Conservation (phyloP, 2,113 vertebrate genomes). For the Plotosus lineatus region DNA sequence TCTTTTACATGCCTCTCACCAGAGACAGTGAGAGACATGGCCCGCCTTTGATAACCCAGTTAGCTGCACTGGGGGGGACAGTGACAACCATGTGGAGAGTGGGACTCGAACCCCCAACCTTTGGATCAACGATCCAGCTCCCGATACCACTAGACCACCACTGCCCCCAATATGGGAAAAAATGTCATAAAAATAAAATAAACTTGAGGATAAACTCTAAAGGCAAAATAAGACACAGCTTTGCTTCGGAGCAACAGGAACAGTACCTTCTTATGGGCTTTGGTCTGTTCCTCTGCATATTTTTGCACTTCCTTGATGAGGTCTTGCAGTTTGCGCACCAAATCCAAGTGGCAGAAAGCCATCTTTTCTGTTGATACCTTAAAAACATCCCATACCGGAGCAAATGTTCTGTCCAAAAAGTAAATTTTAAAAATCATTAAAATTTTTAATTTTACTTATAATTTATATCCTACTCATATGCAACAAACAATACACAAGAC, state of each 20-base stretch:
- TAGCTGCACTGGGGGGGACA: too few relatives aligned
- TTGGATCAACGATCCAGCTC: too few relatives aligned
- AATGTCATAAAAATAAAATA: too few relatives aligned
- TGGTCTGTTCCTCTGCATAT: conserved; percentile 95
- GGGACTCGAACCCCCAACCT: too few relatives aligned
- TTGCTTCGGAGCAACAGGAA: background rate
- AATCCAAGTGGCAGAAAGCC: conserved; percentile 91
- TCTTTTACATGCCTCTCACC: too few relatives aligned
- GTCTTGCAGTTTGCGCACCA: conserved; percentile 91
- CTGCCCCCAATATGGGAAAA: too few relatives aligned
- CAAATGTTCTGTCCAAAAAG: conserved; percentile 83
- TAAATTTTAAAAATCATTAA: background rate
- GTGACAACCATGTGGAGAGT: too few relatives aligned
- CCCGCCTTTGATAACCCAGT: too few relatives aligned
- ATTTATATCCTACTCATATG: background rate
- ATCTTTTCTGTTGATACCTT: conserved; percentile 94
- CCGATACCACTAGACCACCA: too few relatives aligned
- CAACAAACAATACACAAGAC: background rate
- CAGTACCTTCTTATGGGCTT: conserved; percentile 89
- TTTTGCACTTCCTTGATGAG: conserved; percentile 98
- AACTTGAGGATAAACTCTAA: background rate
- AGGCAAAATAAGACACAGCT: background rate
- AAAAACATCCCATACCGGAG: conserved; percentile 95
- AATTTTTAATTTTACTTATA: background rate
- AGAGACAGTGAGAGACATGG: too few relatives aligned